These are phyloP conservation scores for Camarhynchus parvulus DNA, from an alignment of 2,113 vertebrate species.

Conservation along the genomic window DNA sequence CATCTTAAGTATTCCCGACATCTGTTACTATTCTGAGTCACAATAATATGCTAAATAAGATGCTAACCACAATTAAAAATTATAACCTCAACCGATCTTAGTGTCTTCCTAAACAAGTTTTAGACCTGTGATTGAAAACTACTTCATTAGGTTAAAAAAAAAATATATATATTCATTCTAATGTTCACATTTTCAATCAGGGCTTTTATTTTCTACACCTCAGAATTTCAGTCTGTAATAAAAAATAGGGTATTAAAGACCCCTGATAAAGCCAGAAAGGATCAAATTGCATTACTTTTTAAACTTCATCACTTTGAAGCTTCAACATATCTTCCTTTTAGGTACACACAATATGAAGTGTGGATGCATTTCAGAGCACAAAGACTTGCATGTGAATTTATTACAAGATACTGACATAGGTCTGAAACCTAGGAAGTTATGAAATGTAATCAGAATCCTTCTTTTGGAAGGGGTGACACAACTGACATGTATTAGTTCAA, in stretches of 20 bases:
- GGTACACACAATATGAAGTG: not conserved
- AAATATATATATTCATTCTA: not conserved
- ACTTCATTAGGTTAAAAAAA: not conserved
- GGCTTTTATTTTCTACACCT: not conserved
- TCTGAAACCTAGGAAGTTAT: not conserved
- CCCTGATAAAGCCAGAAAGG: not conserved
- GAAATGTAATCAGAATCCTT: not conserved
- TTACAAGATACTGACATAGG: not conserved
- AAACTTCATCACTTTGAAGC: not conserved
- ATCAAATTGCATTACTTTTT: not conserved
- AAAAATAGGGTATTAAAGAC: not conserved
- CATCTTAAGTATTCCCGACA: not conserved
- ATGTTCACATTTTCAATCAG: not conserved
- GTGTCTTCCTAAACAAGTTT: not conserved
- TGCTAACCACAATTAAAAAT: not conserved
- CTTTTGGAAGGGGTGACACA: not conserved
- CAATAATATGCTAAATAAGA: not conserved
- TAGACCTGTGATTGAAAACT: not conserved
- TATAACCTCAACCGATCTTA: not conserved
- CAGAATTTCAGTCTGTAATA: not conserved
- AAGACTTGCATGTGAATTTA: not conserved
- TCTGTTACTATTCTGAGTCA: constrained; percentile 11
- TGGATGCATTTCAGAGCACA: not conserved
- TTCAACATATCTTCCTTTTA: not conserved
- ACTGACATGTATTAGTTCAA: not conserved